phyloP scores from a whole-genome alignment of 1,140 invertebrate genomes.

The Diploscapter pachys region DNA sequence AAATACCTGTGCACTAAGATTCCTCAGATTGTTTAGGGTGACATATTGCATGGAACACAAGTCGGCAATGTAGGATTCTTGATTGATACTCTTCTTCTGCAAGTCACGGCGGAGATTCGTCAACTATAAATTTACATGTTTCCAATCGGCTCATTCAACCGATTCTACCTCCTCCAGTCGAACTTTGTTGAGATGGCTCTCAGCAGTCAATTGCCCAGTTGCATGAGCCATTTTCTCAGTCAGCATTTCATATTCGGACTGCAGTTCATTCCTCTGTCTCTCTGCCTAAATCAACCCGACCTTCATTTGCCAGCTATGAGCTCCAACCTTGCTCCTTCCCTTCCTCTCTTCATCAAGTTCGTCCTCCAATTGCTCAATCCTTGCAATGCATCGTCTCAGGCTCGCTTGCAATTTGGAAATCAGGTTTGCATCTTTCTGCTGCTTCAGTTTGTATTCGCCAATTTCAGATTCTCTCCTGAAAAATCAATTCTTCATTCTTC shows the following conservation, averaged over 20 bases:
- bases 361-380: slow-evolving; percentile 94
- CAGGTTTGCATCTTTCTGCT: slow-evolving; percentile 65
- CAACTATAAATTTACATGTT: slow-evolving; percentile 25
- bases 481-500: neutral
- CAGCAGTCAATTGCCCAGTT: slow-evolving; percentile 93
- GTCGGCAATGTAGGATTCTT: slow-evolving; percentile 86
- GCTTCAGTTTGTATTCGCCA: slow-evolving; percentile 36
- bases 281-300: slow-evolving; percentile 1
- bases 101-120: slow-evolving; percentile 80
- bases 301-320: too few relatives aligned
- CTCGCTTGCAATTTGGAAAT: slow-evolving; percentile 92
- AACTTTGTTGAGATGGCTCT: slow-evolving; percentile 98
- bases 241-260: slow-evolving; percentile 89
- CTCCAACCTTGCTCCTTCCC: slow-evolving; percentile 75
- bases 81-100: slow-evolving; percentile 93
- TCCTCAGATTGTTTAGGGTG: slow-evolving; percentile 49
- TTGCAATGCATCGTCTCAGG: slow-evolving; percentile 92
- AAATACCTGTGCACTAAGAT: slow-evolving; percentile 43
- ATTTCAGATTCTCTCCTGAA: slow-evolving; percentile 43
- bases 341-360: slow-evolving; percentile 94
- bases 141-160: neutral
- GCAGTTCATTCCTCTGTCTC: slow-evolving; percentile 73
- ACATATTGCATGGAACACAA: slow-evolving; percentile 86
- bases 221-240: slow-evolving; percentile 75
- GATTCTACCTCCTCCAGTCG: slow-evolving; percentile 76